phyloP scores from a whole-genome alignment of 2,113 vertebrate species.

The Nycticorax nycticorax region DNA sequence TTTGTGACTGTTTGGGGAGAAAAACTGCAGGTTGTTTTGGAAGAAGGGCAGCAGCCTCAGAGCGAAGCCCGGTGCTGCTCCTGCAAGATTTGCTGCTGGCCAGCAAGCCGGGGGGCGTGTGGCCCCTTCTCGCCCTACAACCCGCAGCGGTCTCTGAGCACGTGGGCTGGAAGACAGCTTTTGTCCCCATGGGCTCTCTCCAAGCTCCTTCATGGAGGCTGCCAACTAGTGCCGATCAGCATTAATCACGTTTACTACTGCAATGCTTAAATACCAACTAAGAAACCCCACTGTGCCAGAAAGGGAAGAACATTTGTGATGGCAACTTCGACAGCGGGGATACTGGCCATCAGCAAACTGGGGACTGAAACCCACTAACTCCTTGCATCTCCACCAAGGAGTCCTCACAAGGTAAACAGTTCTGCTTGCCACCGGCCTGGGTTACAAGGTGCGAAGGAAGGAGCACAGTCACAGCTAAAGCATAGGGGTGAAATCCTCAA shows the following conservation, averaged over 20 bases:
- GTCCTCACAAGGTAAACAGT: background rate
- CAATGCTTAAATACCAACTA: background rate
- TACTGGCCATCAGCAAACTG: background rate
- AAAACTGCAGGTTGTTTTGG: background rate
- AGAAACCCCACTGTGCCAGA: background rate
- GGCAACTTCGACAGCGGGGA: background rate
- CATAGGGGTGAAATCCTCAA: fast-evolving
- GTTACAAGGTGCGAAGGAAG: background rate
- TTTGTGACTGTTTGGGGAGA: background rate
- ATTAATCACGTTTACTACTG: background rate
- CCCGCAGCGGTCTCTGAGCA: background rate
- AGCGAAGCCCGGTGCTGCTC: fast-evolving
- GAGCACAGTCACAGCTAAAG: background rate
- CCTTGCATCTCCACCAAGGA: background rate
- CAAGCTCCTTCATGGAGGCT: background rate
- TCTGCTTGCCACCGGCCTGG: background rate
- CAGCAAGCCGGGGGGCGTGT: fast-evolving
- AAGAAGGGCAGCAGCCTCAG: background rate
- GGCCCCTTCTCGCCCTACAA: background rate
- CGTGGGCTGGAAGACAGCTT: background rate
- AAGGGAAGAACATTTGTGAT: background rate
- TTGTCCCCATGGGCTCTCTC: background rate
- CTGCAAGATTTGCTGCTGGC: background rate
- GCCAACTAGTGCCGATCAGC: background rate
- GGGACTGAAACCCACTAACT: background rate